These are phyloP conservation scores for Bambusicola thoracicus DNA, from an alignment of 2,113 vertebrate species.

Conservation along the genomic window DNA sequence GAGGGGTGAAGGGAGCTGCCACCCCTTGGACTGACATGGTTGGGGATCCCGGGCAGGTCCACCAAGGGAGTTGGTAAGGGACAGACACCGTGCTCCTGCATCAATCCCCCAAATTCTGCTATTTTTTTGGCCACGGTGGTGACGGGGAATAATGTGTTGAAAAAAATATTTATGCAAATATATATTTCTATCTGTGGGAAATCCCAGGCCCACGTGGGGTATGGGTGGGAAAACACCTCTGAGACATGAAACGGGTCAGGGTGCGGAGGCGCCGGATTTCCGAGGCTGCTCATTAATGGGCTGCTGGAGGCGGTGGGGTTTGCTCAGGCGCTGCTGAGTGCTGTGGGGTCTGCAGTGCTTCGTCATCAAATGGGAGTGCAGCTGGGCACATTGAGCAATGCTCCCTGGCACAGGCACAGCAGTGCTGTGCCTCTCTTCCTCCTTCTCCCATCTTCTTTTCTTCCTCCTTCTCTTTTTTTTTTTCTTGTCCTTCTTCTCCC, in stretches of 20 bases:
- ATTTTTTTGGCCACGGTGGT: not conserved
- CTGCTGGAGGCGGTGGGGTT: rapidly evolving
- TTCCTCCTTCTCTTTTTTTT: not conserved
- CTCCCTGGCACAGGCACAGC: not conserved
- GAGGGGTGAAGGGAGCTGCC: not conserved
- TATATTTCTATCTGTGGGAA: not conserved
- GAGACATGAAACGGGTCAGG: not conserved
- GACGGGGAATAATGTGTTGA: too few species aligned
- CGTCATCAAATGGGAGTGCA: too few species aligned
- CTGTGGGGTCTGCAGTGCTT: too few species aligned
- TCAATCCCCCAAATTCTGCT: not conserved
- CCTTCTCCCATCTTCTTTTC: not conserved
- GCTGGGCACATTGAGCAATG: not conserved
- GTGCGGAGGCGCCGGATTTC: not conserved
- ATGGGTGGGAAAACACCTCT: not conserved
- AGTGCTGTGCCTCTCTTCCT: not conserved
- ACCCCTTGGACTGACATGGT: not conserved
- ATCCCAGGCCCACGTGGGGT: rapidly evolving
- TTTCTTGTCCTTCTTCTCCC: too few species aligned
- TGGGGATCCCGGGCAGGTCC: not conserved
- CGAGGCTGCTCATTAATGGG: not conserved
- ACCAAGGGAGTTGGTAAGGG: not conserved
- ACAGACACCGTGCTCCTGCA: not conserved
- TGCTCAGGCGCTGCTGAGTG: not conserved
- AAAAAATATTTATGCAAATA: not conserved